These are phyloP conservation scores for Porites cylindrica DNA, from an alignment of 92 coral and sea anemone species.

Conservation along the genomic window DNA sequence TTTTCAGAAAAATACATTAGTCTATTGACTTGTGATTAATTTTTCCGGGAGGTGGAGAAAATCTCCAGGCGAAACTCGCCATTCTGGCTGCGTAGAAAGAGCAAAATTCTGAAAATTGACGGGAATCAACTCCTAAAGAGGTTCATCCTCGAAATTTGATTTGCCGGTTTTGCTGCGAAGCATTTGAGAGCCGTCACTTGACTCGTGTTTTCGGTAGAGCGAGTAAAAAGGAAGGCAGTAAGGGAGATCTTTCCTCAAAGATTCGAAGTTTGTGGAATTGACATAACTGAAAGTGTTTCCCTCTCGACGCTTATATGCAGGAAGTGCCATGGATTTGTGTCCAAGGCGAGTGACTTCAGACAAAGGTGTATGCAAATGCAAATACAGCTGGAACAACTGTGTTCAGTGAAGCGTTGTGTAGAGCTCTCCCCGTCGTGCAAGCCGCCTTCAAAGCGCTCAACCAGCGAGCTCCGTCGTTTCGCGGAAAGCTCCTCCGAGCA, in stretches of 20 bases:
- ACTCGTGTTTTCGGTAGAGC: too few relatives aligned
- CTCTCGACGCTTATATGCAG: constrained; percentile 30
- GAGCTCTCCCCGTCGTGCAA: not conserved
- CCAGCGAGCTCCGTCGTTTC: too few relatives aligned
- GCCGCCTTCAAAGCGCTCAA: not conserved
- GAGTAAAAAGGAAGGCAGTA: too few relatives aligned
- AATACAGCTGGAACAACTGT: constrained; percentile 12
- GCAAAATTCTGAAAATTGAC: too few relatives aligned
- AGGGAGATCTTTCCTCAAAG: too few relatives aligned
- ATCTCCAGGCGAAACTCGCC: too few relatives aligned
- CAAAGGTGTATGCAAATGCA: constrained; percentile 6
- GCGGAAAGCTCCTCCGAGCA: not conserved
- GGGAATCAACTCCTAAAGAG: not conserved
- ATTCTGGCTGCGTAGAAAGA: too few relatives aligned
- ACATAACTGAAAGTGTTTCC: constrained; percentile 19
- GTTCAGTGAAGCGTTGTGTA: constrained; percentile 30
- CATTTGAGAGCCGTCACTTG: not conserved
- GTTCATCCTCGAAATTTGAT: constrained; percentile 8
- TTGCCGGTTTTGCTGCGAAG: constrained; percentile 24
- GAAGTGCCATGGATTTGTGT: constrained; percentile 34
- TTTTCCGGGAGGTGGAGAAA: too few relatives aligned
- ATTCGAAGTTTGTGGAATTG: constrained; percentile 24
- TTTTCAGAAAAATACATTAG: too few relatives aligned
- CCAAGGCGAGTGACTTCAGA: constrained; percentile 32
- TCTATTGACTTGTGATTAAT: too few relatives aligned